Conservation (phyloP, 1,140 invertebrate species). For the Dolichoris vasculosae region DNA sequence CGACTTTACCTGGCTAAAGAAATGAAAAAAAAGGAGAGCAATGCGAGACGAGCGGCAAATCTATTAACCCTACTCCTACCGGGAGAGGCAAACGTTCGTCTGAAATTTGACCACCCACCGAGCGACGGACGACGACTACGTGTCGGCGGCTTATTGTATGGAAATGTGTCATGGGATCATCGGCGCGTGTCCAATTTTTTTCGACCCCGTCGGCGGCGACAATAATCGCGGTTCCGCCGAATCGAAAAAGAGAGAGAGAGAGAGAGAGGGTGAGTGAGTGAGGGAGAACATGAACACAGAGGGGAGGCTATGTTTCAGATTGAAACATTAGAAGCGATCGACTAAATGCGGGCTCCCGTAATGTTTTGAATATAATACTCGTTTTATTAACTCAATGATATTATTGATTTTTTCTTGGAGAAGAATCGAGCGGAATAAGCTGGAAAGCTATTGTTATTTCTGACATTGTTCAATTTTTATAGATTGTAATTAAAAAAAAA, state of each 20-base stretch:
- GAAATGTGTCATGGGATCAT: constrained; percentile 44
- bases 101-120: constrained; percentile 49
- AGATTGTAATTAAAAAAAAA: not conserved
- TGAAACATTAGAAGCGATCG: constrained; percentile 52
- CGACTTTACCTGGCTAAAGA: not conserved
- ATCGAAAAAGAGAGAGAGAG: not conserved
- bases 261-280: not conserved
- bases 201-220: constrained; percentile 22
- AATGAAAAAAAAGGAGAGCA: not conserved
- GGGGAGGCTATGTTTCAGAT: constrained; percentile 45
- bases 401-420: not conserved
- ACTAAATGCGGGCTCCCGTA: constrained; percentile 28
- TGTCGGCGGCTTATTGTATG: constrained; percentile 42
- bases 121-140: not conserved
- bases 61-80: not conserved
- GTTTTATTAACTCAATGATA: constrained; percentile 28
- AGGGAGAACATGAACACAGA: not conserved
- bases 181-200: constrained; percentile 49
- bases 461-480: not conserved
- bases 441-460: not conserved
- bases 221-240: constrained; percentile 30
- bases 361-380: constrained; percentile 39
- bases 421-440: not conserved
- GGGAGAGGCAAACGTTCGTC: not conserved
- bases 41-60: not conserved